These are phyloP conservation scores for Phengaris arion DNA, from an alignment of 2,888 invertebrate genomes.

Conservation along the genomic window DNA sequence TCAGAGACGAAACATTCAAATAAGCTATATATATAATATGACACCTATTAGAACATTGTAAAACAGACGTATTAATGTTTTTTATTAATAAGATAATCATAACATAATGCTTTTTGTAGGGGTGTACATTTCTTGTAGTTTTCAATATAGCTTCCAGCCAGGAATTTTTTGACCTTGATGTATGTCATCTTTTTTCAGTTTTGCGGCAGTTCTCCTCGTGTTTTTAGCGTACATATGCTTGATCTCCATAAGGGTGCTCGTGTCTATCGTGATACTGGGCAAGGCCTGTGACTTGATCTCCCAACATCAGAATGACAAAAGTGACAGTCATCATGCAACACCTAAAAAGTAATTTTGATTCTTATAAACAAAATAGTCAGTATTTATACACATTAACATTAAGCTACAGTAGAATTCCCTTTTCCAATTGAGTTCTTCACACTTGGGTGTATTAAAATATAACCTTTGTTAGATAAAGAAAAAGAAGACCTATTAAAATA, in stretches of 20 bases:
- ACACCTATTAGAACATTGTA: too few relatives aligned
- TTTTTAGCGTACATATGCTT: slow-evolving; percentile 87
- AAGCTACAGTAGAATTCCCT: not conserved
- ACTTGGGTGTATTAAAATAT: not conserved
- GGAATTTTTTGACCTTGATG: not conserved
- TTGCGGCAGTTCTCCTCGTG: slow-evolving; percentile 85
- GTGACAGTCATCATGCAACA: slow-evolving; percentile 68
- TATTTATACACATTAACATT: too few relatives aligned
- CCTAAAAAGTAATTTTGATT: slow-evolving; percentile 61
- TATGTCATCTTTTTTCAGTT: slow-evolving; percentile 52
- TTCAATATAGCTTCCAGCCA: not conserved
- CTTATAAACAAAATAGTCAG: too few relatives aligned
- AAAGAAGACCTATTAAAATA: too few relatives aligned
- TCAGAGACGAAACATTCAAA: not conserved
- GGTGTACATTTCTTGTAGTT: not conserved
- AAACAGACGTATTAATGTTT: too few relatives aligned
- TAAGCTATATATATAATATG: too few relatives aligned
- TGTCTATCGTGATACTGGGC: slow-evolving; percentile 93
- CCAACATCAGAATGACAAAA: slow-evolving; percentile 82
- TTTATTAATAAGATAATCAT: too few relatives aligned
- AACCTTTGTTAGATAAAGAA: not conserved
- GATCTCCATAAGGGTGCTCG: slow-evolving; percentile 87
- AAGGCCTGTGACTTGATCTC: slow-evolving; percentile 93
- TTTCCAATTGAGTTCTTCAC: too few relatives aligned
- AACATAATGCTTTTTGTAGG: too few relatives aligned